Conservation (phyloP, 2,797 vertebrate genomes). For the Anolis apletophallus region DNA sequence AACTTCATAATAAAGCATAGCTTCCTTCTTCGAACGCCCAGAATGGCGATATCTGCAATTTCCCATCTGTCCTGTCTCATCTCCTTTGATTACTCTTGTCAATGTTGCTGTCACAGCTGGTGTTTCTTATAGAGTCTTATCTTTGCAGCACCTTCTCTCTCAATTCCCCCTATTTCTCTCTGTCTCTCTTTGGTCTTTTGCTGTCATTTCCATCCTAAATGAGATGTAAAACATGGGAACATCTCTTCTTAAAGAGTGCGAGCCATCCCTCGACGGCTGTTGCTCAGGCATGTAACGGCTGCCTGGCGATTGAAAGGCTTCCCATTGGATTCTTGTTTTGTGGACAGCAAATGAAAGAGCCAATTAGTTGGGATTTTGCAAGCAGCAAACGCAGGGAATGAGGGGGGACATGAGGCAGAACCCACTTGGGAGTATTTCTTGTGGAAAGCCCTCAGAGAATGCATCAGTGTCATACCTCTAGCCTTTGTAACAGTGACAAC, state of each 20-base stretch:
- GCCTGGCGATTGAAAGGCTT: conserved; percentile 11
- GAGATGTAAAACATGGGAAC: neutral
- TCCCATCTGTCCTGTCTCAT: neutral
- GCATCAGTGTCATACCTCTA: rapidly evolving
- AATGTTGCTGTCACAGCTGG: neutral
- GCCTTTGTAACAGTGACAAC: neutral
- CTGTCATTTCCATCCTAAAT: conserved; percentile 1
- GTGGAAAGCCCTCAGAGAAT: neutral
- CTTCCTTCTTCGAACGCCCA: rapidly evolving
- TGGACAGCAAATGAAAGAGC: neutral
- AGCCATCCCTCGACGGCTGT: neutral
- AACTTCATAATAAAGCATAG: neutral
- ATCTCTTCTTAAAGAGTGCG: neutral
- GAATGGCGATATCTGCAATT: rapidly evolving
- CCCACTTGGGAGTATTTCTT: neutral
- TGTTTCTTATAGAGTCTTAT: neutral
- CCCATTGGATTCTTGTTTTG: neutral
- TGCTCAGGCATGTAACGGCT: rapidly evolving
- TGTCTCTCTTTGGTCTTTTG: neutral
- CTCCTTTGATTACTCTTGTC: neutral
- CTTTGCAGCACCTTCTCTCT: no score
- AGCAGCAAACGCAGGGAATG: neutral
- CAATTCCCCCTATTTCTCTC: no score
- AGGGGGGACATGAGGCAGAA: neutral
- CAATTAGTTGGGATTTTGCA: neutral